Evolutionary conservation across 2,888 invertebrate genomes (phyloP), one percentile per base, ranked within the genome.

Genomic region (Aelia acuminata): DNA sequence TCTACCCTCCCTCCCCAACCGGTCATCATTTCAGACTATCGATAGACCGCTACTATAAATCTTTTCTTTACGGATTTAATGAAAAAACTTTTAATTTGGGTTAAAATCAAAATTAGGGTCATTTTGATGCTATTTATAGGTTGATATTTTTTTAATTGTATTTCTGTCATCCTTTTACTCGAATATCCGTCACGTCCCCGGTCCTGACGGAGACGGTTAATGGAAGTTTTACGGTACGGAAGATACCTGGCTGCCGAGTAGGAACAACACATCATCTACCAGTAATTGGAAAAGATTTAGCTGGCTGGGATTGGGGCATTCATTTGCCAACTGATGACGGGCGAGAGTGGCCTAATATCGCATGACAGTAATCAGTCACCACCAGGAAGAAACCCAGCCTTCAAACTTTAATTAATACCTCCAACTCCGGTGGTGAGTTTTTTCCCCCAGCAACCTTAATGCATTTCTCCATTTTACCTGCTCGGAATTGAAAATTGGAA

Each of bases 221-320:
- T n/a, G n/a, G n/a, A n/a, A n/a, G n/a, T n/a, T n/a, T n/a, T n/a
- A n/a, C n/a, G n/a, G n/a, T n/a, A 10, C n/a, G 18, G 22, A n/a
- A n/a, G 1, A 26, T 63, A 63, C 63, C 63, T 63, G 18, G n/a
- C n/a, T 31, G 15, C 18, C 31, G 18, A 63, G 7, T 18, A 31
- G 63, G 57, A 63, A 63, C 63, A 63, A 31, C 63, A 63, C 63
- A 31, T 31, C 63, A 31, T 18, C 4, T 31, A 18, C 31, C 63
- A 63, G 63, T 63, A 63, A 63, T 63, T 63, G 63, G 31, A 63
- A 63, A 63, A 63, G 63, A 63, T 63, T 63, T 63, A 63, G 18
- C 15, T n/a, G 57, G 31, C 18, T 0, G 15, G 63, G 63, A 57
- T 57, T 57, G 63, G 31, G 63, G 63, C 63, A 63, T 63, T 63